A percentile compares a stretch with the other conserved stretches of the same genome.
Conservation (phyloP, 2,797 vertebrate species). For the Cetoscarus ocellatus region DNA sequence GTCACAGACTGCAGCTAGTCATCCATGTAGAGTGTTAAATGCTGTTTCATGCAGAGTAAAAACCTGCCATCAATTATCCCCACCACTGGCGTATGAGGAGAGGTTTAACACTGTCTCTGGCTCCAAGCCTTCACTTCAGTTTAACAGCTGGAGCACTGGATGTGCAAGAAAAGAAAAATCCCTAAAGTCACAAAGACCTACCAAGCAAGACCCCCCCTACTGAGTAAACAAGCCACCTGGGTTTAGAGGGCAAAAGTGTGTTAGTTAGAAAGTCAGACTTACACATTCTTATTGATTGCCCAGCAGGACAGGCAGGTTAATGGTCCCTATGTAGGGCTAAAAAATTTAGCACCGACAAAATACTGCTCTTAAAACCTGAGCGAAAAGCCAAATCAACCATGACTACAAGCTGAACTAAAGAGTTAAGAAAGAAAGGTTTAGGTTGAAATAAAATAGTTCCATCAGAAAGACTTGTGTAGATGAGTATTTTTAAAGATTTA, state of each 20-base stretch:
- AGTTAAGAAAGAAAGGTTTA: no score
- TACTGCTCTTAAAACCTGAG: no score
- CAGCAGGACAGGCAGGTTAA: neutral
- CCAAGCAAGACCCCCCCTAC: neutral
- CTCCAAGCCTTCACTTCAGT: constrained; percentile 30
- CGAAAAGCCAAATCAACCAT: no score
- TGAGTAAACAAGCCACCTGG: constrained; percentile 20
- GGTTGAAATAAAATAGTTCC: no score
- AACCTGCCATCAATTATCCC: constrained; percentile 72
- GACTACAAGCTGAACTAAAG: no score
- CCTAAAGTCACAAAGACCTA: neutral
- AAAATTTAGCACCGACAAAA: neutral
- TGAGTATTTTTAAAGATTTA: no score
- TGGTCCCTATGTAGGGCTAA: neutral
- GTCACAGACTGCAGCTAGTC: constrained; percentile 10
- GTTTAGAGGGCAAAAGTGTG: constrained; percentile 12
- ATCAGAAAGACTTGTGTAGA: no score
- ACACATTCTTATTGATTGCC: constrained; percentile 23
- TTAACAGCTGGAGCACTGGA: constrained; percentile 24
- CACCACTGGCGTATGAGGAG: constrained; percentile 63
- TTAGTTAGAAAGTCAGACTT: constrained; percentile 30
- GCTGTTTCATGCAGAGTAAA: constrained; percentile 39
- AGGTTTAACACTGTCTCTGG: constrained; percentile 43
- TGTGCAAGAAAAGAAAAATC: neutral
- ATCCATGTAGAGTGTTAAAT: constrained; percentile 19